Evolutionary conservation across 2,888 invertebrate species (phyloP), one percentile per base, ranked within the genome.

Genomic region (Acleris emargana): DNA sequence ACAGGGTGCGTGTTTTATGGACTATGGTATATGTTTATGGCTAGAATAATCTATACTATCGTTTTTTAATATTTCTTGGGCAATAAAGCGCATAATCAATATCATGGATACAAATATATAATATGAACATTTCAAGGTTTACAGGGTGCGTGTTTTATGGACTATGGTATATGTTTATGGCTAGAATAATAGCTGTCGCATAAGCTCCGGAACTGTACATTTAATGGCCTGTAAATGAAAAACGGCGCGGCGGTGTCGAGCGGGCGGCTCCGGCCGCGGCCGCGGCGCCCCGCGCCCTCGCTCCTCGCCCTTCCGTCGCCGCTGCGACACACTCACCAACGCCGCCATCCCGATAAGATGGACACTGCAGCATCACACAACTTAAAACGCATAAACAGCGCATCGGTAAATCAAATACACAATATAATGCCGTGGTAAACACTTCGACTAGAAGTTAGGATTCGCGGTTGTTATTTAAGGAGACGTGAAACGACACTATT

Each of bases 161-260:
- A 72, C 68, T 71, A 57, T 67, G 75, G 76, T 77, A 73, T 79
- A 81, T 81, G 81, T 85, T 86, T 83, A 86, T 81, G 80, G 74
- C 77, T 76, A 71, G 74, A 76, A 79, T 81, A 83, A 83, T 79
- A 78, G 79, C 77, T 74, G 73, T 79, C 78, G 77, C 76, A 73
- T 78, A 76, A 81, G 79, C 80, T 75, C 70, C 71, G 73, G 71
- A 75, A 77, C 78, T 73, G 80, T 77, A 80, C 77, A 79, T 78
- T 83, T 82, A 87, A 87, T 84, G 86, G 83, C 70, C 80, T 85
- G 87, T 86, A 83, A 87, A 87, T 86, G 86, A 87, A 85, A 84
- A 84, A 87, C 76, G 80, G 75, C 74, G 75, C 75, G 75, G 80
- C 82, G 79, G 78, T 77, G 68, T 67, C 68, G 67, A 51, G 32